Evolutionary conservation across 2,888 invertebrate genomes (phyloP), one percentile per base, ranked within the genome.

Genomic region (Xanthia togata): DNA sequence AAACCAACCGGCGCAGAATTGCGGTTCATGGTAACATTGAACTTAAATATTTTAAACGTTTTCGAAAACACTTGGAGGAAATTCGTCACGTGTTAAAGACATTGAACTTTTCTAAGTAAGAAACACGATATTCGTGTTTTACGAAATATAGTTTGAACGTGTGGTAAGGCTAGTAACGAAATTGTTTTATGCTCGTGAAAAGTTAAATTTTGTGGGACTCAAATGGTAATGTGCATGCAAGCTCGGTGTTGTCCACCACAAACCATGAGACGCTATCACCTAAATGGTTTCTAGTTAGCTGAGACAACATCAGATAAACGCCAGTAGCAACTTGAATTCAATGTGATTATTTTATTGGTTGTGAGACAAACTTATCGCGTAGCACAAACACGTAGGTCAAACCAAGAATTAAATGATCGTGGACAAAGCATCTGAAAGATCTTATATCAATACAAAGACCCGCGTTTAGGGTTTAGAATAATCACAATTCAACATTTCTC

Each of bases 81-180:
- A 80, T 87, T 87, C 85, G 87, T 80, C 76, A 85, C 80, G 76
- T 79, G 41, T 62, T 68, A 31, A 68, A 82, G 74, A 79, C 79
- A 82, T 79, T 87, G 75, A 76, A 79, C 73, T 82, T 79, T 86
- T 70, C 65, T 62, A 65, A 60, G 65, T 67, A 53, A 53, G 75
- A 74, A 76, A 82, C 69, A 60, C 64, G 65, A 76, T 75, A 71
- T 26, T 50, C 20, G 38, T 53, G 31, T 78, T 81, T 84, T 83
- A 71, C 60, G 70, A 70, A 86, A 84, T 73, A 62, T 73, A 62
- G 47, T 62, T 35, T 50, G 20, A 31, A 47, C 57, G 71, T 62
- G 47, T 47, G 35, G 62, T 55, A 47, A 64, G 38, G 47, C 17
- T 64, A 35, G n/a, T 57, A 57, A 53, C 38, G 60, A 60, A 62